Base-by-base conservation (phyloP, 2,113 vertebrate genomes). In the Heliornis fulica region DNA sequence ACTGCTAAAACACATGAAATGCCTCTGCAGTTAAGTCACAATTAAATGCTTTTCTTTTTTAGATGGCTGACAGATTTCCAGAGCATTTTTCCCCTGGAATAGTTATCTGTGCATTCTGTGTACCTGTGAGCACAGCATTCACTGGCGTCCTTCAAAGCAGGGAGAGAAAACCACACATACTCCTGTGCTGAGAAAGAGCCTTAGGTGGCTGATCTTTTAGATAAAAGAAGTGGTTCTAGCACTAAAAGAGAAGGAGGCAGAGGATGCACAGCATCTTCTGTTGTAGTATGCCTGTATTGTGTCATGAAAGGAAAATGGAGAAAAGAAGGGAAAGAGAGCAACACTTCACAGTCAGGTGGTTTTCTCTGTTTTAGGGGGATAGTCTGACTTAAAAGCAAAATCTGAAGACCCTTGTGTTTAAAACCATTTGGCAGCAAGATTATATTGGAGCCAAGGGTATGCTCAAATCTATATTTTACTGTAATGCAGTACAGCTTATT, bases 191-290 rank as follows among this genome's bases (percentile, higher is more conserved):
- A 74, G 79, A 87, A 88, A 45, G 80, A 93, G 70, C 78, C 83
- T 94, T 74, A 92, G 89, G 89, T 97, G 91, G 92, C 77, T 93
- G 93, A 92, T 95, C 71, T 69, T 85, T 97, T 75, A 96, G 74
- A 96, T 91, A 83, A 94, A 94, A 97, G 34, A 83, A 94, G 65
- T 89, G 68, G 74, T 65, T 93, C 93, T 86, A 69, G 50, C 65
- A 81, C 71, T 96, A 86, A 97, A 96, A 94, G 77, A 83, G 81
- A 93, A 94, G 94, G 91, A 95, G 87, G 82, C 41, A 75, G 90
- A 87, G 79, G 36, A 50, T 61, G 71, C 71, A 46, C 50, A 71
- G 48, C n/a, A 66, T 65, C 38, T 74, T 87, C 90, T 94, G 68
- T 86, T 83, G 68, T 28, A 59, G 43, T 43, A 3, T 68, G 54